phyloP scores from a whole-genome alignment of 2,113 vertebrate genomes.

The Tetrao urogallus region DNA sequence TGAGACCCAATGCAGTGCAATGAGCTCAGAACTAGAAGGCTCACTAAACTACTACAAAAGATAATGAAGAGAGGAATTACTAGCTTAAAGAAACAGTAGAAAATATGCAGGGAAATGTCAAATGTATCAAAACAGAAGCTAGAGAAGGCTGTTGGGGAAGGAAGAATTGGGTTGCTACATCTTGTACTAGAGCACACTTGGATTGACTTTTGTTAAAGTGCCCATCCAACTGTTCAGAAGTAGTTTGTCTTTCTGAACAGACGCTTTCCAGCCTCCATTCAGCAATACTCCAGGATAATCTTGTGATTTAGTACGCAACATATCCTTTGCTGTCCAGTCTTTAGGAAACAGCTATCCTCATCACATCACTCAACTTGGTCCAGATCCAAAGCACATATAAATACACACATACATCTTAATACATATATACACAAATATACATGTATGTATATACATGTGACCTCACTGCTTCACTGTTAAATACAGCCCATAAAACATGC shows the following conservation, averaged over 20 bases:
- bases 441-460: neutral
- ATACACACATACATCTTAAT: no score
- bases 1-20: neutral
- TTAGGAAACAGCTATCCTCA: neutral
- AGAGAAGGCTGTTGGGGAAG: neutral
- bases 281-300: neutral
- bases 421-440: no score
- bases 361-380: neutral
- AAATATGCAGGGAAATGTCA: neutral
- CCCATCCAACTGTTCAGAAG: neutral
- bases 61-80: neutral
- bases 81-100: neutral
- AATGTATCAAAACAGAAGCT: no score
- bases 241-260: neutral
- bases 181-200: neutral
- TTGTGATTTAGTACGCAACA: neutral
- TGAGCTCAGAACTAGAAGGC: neutral
- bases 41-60: neutral
- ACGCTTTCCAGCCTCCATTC: neutral
- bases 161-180: neutral
- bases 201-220: neutral
- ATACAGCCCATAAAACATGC: neutral
- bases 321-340: neutral
- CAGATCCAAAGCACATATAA: neutral
- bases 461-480: neutral